Conservation (phyloP, 2,888 invertebrate species). For the Drosophila mimica region DNA sequence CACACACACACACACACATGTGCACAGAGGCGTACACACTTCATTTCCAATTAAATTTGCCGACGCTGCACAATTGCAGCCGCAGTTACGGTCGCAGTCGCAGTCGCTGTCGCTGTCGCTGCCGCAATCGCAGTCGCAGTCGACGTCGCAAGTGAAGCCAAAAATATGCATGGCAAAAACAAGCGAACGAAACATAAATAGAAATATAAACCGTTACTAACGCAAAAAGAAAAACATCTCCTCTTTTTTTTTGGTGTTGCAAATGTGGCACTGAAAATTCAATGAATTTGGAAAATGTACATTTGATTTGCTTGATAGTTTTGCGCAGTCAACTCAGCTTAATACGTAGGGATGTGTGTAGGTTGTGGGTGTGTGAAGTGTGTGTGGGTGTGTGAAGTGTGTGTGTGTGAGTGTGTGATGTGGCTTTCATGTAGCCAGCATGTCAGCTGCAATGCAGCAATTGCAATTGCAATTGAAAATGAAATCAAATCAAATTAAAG, state of each 20-base stretch:
- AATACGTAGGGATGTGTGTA: slow-evolving; percentile 12
- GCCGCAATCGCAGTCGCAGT: neutral
- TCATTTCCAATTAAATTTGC: slow-evolving; percentile 81
- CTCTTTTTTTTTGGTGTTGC: slow-evolving; percentile 14
- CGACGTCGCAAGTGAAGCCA: slow-evolving; percentile 42
- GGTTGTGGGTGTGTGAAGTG: slow-evolving; percentile 21
- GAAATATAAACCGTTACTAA: slow-evolving; percentile 48
- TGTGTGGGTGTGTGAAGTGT: slow-evolving; percentile 23
- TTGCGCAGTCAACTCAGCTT: slow-evolving; percentile 40
- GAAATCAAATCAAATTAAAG: slow-evolving; percentile 77
- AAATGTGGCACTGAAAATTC: slow-evolving; percentile 67
- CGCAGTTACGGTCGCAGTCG: slow-evolving; percentile 14
- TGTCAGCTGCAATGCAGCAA: slow-evolving; percentile 75
- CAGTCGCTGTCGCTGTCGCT: neutral
- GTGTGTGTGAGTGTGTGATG: neutral
- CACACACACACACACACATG: slow-evolving; percentile 8
- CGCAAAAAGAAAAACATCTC: slow-evolving; percentile 32
- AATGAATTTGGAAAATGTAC: slow-evolving; percentile 78
- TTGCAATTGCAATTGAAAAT: slow-evolving; percentile 69
- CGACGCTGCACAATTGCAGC: slow-evolving; percentile 68
- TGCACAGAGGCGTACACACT: slow-evolving; percentile 57
- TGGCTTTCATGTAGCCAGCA: slow-evolving; percentile 63
- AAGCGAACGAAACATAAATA: slow-evolving; percentile 60
- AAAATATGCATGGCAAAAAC: slow-evolving; percentile 58
- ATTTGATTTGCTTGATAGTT: slow-evolving; percentile 78